phyloP scores from a whole-genome alignment of 2,113 vertebrate genomes.

The Condylura cristata region DNA sequence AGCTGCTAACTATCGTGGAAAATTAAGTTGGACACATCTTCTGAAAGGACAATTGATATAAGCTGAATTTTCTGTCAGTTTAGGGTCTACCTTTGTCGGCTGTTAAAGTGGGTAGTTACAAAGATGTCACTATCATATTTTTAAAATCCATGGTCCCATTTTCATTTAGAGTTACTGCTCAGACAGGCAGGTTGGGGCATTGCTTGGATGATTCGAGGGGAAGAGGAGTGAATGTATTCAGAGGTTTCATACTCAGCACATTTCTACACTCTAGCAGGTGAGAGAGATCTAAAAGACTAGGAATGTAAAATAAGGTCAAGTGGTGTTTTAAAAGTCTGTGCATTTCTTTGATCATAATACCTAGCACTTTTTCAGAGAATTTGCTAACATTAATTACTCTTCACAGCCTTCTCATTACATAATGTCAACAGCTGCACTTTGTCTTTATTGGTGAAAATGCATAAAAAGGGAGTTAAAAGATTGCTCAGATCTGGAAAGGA shows the following conservation, averaged over 20 bases:
- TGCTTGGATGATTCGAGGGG: neutral
- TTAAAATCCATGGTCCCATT: neutral
- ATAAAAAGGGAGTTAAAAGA: constrained; percentile 35
- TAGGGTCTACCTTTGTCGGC: neutral
- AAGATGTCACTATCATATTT: neutral
- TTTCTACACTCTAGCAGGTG: neutral
- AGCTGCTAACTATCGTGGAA: neutral
- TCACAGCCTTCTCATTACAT: neutral
- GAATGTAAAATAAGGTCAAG: constrained; percentile 16
- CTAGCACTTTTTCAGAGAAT: neutral
- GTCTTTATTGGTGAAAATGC: constrained; percentile 18
- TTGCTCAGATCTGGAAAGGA: constrained; percentile 8
- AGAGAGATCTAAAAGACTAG: constrained; percentile 17
- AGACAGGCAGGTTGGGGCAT: neutral
- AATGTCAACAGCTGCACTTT: constrained; percentile 28
- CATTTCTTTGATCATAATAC: constrained; percentile 27
- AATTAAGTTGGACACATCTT: neutral
- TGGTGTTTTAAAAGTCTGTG: constrained; percentile 1
- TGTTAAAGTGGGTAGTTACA: neutral
- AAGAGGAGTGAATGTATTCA: neutral
- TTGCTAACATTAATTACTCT: neutral
- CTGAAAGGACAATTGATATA: neutral
- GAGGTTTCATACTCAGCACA: neutral
- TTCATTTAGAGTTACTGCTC: neutral
- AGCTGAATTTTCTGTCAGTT: neutral